These are phyloP conservation scores for Heliconius hewitsoni DNA, from an alignment of 1,140 invertebrate species.

Conservation along the genomic window DNA sequence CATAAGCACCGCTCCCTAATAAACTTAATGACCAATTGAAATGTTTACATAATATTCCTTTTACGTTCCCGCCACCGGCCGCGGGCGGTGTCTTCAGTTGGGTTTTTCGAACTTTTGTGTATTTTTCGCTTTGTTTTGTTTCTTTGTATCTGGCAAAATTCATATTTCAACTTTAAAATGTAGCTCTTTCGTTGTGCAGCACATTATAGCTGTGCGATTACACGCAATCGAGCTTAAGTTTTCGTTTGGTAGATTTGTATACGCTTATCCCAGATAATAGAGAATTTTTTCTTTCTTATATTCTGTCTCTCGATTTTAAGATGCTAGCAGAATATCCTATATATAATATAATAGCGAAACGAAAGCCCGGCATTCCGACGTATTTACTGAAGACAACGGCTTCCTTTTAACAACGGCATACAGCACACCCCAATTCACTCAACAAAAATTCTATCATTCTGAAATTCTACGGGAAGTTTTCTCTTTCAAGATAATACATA, in stretches of 20 bases:
- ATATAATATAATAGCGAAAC: neutral
- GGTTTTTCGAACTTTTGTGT: slow-evolving; percentile 29
- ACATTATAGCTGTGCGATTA: slow-evolving; percentile 24
- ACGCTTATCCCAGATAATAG: slow-evolving; percentile 20
- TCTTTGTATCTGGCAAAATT: slow-evolving; percentile 31
- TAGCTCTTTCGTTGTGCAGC: slow-evolving; percentile 5
- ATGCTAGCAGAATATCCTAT: neutral
- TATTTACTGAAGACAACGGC: slow-evolving; percentile 24
- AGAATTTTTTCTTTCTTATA: slow-evolving; percentile 16
- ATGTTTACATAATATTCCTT: slow-evolving; percentile 5
- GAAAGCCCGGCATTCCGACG: slow-evolving; percentile 26
- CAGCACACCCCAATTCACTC: slow-evolving; percentile 22
- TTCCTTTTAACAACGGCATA: slow-evolving; percentile 19
- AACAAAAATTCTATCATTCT: slow-evolving; percentile 28
- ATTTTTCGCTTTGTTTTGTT: slow-evolving; percentile 31
- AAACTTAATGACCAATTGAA: slow-evolving; percentile 3
- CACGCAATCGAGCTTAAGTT: slow-evolving; percentile 18
- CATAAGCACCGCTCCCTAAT: neutral
- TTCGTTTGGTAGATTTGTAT: slow-evolving; percentile 31
- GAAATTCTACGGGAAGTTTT: slow-evolving; percentile 20
- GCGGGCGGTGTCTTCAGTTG: neutral
- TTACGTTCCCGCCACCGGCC: neutral
- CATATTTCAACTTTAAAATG: slow-evolving; percentile 29
- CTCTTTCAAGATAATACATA: slow-evolving; percentile 16
- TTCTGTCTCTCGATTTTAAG: neutral